phyloP scores from a whole-genome alignment of 2,888 invertebrate genomes.

The Hipparchia sbordonii region DNA sequence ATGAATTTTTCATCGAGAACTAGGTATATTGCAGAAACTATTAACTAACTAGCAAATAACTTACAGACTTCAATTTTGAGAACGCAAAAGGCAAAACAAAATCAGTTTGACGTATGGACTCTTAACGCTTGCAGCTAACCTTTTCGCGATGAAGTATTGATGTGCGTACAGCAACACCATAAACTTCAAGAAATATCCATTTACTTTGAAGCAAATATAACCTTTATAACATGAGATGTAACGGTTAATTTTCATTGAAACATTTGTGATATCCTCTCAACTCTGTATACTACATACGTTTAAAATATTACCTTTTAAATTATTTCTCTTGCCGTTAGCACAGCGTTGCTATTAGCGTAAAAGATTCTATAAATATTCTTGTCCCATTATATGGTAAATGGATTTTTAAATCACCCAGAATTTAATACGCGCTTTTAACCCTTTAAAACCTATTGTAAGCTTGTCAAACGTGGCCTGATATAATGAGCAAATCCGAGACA shows the following conservation, averaged over 20 bases:
- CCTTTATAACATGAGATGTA: neutral
- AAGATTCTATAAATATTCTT: conserved; percentile 31
- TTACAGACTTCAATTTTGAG: conserved; percentile 31
- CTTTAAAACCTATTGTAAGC: neutral
- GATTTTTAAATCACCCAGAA: conserved; percentile 11
- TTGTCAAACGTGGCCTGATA: neutral
- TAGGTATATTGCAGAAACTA: conserved; percentile 12
- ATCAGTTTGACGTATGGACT: conserved; percentile 29
- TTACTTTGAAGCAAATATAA: neutral
- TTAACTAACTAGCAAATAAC: conserved; percentile 30
- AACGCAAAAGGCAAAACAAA: conserved; percentile 36
- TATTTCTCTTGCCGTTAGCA: conserved; percentile 36
- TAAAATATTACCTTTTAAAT: conserved; percentile 38
- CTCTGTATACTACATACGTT: conserved; percentile 20
- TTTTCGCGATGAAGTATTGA: conserved; percentile 37
- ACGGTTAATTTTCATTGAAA: conserved; percentile 7
- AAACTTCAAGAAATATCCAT: conserved; percentile 20
- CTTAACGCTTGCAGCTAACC: conserved; percentile 34
- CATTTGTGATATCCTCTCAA: conserved; percentile 2
- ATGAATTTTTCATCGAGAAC: neutral
- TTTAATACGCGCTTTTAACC: neutral
- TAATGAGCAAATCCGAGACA: too few species aligned
- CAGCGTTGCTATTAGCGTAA: conserved; percentile 38
- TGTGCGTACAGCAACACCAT: conserved; percentile 24
- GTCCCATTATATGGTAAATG: conserved; percentile 20